Conservation (phyloP, 2,113 vertebrate species). For the Misgurnus mizolepis region DNA sequence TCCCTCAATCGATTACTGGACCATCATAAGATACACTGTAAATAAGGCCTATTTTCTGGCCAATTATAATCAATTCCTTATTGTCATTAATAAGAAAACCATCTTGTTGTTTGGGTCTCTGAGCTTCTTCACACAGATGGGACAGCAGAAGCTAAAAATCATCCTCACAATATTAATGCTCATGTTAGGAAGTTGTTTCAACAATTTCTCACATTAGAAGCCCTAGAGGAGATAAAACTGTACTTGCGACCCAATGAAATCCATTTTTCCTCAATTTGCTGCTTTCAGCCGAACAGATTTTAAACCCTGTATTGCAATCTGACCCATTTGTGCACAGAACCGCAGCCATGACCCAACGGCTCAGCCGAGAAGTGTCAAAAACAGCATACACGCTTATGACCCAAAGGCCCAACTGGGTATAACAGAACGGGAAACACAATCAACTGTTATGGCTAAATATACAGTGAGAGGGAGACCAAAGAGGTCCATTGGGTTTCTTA, state of each 20-base stretch:
- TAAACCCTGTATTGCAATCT: slow-evolving; percentile 46
- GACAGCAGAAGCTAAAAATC: too few species aligned
- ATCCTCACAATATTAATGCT: too few species aligned
- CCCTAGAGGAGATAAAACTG: background rate
- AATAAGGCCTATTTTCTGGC: too few species aligned
- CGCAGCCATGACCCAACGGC: slow-evolving; percentile 51
- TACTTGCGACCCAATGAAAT: background rate
- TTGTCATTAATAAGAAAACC: too few species aligned
- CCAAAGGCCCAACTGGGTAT: slow-evolving; percentile 64
- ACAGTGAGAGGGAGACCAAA: slow-evolving; percentile 47
- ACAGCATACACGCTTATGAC: slow-evolving; percentile 57
- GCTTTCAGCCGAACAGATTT: slow-evolving; percentile 21
- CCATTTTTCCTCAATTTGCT: background rate
- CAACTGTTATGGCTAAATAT: slow-evolving; percentile 67
- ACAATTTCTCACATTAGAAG: too few species aligned
- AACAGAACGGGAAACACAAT: slow-evolving; percentile 72
- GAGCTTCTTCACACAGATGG: too few species aligned
- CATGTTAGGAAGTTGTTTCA: too few species aligned
- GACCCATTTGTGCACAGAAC: slow-evolving; percentile 68
- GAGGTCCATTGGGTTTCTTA: slow-evolving; percentile 37
- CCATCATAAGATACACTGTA: too few species aligned
- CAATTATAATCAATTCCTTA: too few species aligned
- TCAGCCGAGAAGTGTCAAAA: slow-evolving; percentile 62
- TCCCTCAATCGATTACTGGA: too few species aligned
- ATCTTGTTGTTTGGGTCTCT: too few species aligned